Percentiles rank a stretch among this genome's conserved stretches.
Evolutionary conservation across 2,113 vertebrate species (phyloP).

Genomic region (Thymallus thymallus): DNA sequence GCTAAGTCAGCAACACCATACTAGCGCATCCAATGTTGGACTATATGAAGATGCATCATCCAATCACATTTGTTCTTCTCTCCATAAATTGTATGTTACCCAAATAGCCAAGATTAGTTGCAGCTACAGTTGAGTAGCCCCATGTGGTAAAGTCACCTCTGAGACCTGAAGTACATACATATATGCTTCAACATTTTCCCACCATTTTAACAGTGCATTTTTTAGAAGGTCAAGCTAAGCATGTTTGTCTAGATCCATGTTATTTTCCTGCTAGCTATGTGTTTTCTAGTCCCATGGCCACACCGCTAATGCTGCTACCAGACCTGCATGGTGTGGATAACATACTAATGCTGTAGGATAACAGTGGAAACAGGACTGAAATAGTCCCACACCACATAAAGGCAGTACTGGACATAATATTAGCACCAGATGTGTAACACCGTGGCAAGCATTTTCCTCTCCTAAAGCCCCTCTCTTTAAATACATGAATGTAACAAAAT

Average conservation of each 20-base stretch:
- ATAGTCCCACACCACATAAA: conserved; percentile 53
- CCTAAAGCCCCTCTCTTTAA: conserved; percentile 7
- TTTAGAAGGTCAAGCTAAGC: neutral
- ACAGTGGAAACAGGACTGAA: conserved; percentile 41
- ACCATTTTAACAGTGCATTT: neutral
- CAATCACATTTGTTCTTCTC: too few species aligned
- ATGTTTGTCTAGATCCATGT: neutral
- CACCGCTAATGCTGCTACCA: conserved; percentile 12
- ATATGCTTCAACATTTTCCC: neutral
- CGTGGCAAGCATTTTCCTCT: conserved; percentile 17
- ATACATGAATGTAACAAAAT: conserved; percentile 50
- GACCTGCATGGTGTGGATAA: conserved; percentile 6
- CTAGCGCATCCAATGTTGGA: too few species aligned
- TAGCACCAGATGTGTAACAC: conserved; percentile 66
- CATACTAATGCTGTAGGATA: conserved; percentile 4
- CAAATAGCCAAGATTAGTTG: too few species aligned
- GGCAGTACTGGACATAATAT: conserved; percentile 49
- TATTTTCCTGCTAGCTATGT: neutral
- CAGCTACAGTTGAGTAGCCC: too few species aligned
- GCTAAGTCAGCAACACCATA: too few species aligned
- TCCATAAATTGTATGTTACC: too few species aligned
- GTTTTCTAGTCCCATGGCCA: neutral
- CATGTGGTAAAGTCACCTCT: too few species aligned
- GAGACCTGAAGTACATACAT: too few species aligned
- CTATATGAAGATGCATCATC: too few species aligned